These are phyloP conservation scores for Pycnomerus fuliginosus DNA, from an alignment of 2,888 invertebrate species.

Conservation along the genomic window DNA sequence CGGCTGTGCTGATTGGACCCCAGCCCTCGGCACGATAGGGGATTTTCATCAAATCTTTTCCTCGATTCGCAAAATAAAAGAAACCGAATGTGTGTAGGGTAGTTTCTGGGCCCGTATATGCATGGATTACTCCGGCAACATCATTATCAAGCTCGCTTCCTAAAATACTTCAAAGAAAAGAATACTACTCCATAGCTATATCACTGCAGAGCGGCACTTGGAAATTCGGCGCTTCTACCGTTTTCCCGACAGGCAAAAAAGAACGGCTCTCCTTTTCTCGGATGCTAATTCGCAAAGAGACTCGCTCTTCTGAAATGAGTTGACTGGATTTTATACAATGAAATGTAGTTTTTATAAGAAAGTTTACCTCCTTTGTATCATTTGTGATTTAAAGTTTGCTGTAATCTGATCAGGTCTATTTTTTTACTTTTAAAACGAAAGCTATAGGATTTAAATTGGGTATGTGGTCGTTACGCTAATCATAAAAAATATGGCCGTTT, in stretches of 20 bases:
- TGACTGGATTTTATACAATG: conserved; percentile 48
- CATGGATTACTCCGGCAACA: conserved; percentile 51
- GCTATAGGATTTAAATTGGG: too few relatives aligned
- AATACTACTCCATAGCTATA: conserved; percentile 31
- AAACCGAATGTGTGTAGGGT: conserved; percentile 38
- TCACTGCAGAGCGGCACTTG: conserved; percentile 23
- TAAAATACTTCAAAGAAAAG: conserved; percentile 49
- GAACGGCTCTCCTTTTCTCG: conserved; percentile 34
- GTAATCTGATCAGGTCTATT: conserved; percentile 40
- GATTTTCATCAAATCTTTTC: conserved; percentile 38
- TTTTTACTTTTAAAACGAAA: too few relatives aligned
- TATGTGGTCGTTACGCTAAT: too few relatives aligned
- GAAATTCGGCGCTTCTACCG: not conserved
- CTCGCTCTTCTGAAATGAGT: conserved; percentile 45
- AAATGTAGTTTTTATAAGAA: conserved; percentile 45
- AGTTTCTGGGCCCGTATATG: conserved; percentile 43
- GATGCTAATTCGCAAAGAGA: conserved; percentile 44
- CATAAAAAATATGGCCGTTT: too few relatives aligned
- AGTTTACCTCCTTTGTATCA: conserved; percentile 44
- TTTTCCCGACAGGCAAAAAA: not conserved
- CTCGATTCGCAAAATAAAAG: conserved; percentile 40
- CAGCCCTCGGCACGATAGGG: conserved; percentile 19
- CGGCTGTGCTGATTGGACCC: conserved; percentile 28
- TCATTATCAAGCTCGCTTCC: conserved; percentile 47
- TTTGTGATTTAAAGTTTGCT: conserved; percentile 46